Base-by-base conservation (phyloP, 1,140 invertebrate genomes). In the Epicauta chinensis region DNA sequence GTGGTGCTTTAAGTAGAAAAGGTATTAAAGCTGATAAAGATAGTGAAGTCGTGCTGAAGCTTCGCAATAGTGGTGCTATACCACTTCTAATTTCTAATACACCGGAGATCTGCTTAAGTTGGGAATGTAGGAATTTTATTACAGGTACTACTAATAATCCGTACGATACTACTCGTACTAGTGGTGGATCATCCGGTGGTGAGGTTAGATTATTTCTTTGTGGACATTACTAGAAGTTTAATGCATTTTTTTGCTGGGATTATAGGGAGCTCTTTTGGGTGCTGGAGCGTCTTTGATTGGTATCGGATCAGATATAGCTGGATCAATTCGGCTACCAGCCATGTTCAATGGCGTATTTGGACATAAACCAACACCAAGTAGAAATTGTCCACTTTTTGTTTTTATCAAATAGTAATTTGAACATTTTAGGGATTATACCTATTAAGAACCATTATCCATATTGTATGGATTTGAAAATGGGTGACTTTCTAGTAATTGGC, bases 261-360 rank as follows among this genome's bases (percentile, higher is more conserved):
- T 64, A 2, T 54, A 86, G 83, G 80, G 72, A 0, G 81, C 84
- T 1, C 55, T 90, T 1, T 67, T 90, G 6, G 80, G 80, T 3
- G 68, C 82, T 35, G 89, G 80, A 10, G 88, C 82, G n/a, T 84
- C 87, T 0, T 65, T 86, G 0, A 77, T 93, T 40, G 89, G 91
- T 17, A 71, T 96, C 29, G 89, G 89, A 5, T 89, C 89, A 0
- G 92, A 96, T 68, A 81, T 94, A 49, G 86, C 82, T 10, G 83
- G 93, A 3, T 93, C 89, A 9, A 88, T 95, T 54, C 77, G 91
- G 14, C 73, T 96, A 59, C 92, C 93, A 1, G 78, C 86, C 5
- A 77, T 87, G 36, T 93, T 89, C 64, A 89, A 84, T 70, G 91
- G 92, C n/a, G 74, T 95, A 16, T 95, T 89, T 66, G 89, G 91